Conservation (phyloP, 2,888 invertebrate species). For the Drosophila colorata region DNA sequence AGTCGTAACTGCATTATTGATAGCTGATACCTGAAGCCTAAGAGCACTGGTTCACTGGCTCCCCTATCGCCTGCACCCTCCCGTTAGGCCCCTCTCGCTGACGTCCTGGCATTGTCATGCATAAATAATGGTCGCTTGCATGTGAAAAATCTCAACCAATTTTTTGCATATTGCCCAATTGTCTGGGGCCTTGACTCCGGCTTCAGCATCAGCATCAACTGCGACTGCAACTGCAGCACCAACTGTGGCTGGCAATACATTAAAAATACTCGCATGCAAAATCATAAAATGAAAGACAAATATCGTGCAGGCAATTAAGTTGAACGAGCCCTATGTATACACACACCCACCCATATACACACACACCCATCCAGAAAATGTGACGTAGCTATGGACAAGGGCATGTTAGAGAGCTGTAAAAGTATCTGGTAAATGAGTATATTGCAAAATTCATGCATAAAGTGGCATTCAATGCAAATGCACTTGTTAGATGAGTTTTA, state of each 20-base stretch:
- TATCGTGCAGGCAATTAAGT: constrained; percentile 63
- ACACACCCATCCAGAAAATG: constrained; percentile 1
- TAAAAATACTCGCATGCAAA: constrained; percentile 51
- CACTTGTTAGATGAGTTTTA: constrained; percentile 24
- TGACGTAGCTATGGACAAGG: constrained; percentile 3
- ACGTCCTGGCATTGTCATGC: constrained; percentile 56
- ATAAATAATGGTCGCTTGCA: constrained; percentile 57
- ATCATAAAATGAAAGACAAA: constrained; percentile 62
- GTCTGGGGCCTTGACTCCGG: constrained; percentile 29
- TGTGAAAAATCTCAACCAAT: constrained; percentile 30
- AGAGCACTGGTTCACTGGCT: constrained; percentile 28
- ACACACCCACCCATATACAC: constrained; percentile 8
- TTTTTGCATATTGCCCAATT: constrained; percentile 40
- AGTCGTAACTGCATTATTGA: constrained; percentile 64
- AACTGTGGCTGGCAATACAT: constrained; percentile 45
- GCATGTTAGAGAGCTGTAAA: constrained; percentile 16
- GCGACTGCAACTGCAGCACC: neutral
- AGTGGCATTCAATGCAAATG: constrained; percentile 23
- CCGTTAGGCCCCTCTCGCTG: neutral
- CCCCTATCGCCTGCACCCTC: neutral
- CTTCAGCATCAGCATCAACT: constrained; percentile 3
- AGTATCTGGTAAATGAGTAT: constrained; percentile 24
- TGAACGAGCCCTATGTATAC: constrained; percentile 32
- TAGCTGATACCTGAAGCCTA: constrained; percentile 34
- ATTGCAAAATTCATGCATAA: constrained; percentile 39